Conservation (phyloP, 2,113 vertebrate genomes). For the Monarcha castaneiventris region DNA sequence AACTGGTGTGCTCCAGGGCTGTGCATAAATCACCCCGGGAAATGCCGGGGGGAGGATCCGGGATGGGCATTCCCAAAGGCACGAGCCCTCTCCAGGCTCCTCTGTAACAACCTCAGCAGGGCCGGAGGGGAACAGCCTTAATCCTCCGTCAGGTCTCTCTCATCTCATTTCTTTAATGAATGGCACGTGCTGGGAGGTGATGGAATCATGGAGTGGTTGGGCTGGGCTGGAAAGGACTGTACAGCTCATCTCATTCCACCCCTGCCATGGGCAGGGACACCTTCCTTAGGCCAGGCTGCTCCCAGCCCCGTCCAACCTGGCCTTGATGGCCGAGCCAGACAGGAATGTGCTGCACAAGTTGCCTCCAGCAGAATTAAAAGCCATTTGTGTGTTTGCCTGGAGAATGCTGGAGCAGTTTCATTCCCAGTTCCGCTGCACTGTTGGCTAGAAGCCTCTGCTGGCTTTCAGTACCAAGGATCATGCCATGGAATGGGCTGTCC, state of each 20-base stretch:
- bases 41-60: rapidly evolving
- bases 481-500: too few species aligned
- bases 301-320: not conserved
- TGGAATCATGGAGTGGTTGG: not conserved
- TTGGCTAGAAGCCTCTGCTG: not conserved
- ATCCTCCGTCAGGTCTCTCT: not conserved
- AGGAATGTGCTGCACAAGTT: not conserved
- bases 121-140: rapidly evolving
- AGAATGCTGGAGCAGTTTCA: too few species aligned
- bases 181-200: not conserved
- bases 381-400: not conserved
- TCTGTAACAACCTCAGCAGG: not conserved
- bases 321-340: not conserved
- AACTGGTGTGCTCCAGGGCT: not conserved
- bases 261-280: not conserved
- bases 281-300: not conserved
- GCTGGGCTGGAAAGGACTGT: not conserved
- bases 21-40: not conserved
- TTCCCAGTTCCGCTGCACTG: not conserved
- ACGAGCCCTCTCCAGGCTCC: not conserved
- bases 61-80: not conserved
- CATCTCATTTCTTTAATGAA: not conserved
- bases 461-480: not conserved
- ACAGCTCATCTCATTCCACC: not conserved
- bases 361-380: not conserved